These are phyloP conservation scores for Diorhabda carinulata DNA, from an alignment of 1,140 invertebrate species.

Conservation along the genomic window DNA sequence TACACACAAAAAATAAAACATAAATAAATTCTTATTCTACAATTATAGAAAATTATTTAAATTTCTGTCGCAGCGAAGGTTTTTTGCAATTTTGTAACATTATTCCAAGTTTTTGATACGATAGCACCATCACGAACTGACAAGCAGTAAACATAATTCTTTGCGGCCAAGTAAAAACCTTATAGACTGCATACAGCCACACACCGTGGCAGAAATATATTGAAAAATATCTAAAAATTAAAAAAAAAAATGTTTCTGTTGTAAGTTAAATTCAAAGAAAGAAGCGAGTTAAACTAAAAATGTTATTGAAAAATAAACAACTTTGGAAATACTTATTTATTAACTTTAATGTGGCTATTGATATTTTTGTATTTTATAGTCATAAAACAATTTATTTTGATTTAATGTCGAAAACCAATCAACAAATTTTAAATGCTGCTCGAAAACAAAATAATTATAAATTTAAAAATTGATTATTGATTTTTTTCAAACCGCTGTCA, in stretches of 20 bases:
- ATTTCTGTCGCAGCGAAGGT: not conserved
- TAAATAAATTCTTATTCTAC: not conserved
- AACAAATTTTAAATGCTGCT: too few relatives aligned
- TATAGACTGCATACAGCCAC: constrained; percentile 30
- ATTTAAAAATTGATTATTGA: too few relatives aligned
- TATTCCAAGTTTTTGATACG: constrained; percentile 24
- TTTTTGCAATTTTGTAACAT: constrained; percentile 5
- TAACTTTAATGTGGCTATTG: too few relatives aligned
- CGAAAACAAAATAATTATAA: too few relatives aligned
- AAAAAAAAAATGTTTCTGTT: not conserved
- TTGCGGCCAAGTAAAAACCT: constrained; percentile 21
- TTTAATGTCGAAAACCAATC: too few relatives aligned
- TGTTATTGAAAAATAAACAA: too few relatives aligned
- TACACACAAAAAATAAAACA: not conserved
- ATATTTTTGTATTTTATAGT: too few relatives aligned
- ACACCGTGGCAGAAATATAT: constrained; percentile 24
- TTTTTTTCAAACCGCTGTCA: too few relatives aligned
- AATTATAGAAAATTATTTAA: constrained; percentile 44
- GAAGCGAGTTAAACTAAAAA: too few relatives aligned
- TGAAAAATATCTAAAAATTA: constrained; percentile 21
- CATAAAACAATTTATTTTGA: too few relatives aligned
- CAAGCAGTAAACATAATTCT: not conserved
- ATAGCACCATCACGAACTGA: constrained; percentile 6
- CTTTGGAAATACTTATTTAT: too few relatives aligned
- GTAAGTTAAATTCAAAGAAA: too few relatives aligned